Evolutionary conservation across 2,888 invertebrate genomes (phyloP), one percentile per base, ranked within the genome.

Genomic region (Ennomos erosarius): DNA sequence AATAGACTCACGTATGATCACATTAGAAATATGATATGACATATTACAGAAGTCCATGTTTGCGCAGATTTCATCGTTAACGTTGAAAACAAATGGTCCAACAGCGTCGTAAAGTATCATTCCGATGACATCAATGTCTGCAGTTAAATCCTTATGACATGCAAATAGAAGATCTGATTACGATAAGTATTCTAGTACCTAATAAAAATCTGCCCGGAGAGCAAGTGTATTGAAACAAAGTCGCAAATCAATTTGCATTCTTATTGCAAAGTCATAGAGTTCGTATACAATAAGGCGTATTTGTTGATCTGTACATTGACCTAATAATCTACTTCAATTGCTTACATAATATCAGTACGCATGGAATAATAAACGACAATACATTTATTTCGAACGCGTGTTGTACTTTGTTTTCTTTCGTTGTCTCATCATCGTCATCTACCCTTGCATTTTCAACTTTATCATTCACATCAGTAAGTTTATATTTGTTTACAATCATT

Each of bases 281-380:
- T 45, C 40, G 36, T 37, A 45, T 59, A 13, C 16, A 40, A 36
- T 26, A 39, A 45, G 12, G 38, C 39, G 38, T 52, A 37, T 45
- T 44, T 45, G 54, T 49, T 46, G 45, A 45, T 59, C 39, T 56
- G 66, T 82, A 80, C 85, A 79, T 84, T 84, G 85, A 84, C 87
- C 85, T 70, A 87, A 74, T 87, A 84, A 86, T 84, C 85, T 76
- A 86, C 78, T 81, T 86, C 52, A 67, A 68, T 58, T 57, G 46
- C 73, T 87, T 86, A 82, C 86, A 82, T 85, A 87, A 86, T 65
- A 64, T 52, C 26, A 54, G 53, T 71, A 73, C 69, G 55, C 60
- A 42, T 47, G 71, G 86, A 85, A 86, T 85, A 81, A 61, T 73
- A 82, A 84, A 71, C 68, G 69, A 64, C 64, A 64, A 74, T 77